Conservation (phyloP, 2,888 invertebrate genomes). For the Lottia gigantea region DNA sequence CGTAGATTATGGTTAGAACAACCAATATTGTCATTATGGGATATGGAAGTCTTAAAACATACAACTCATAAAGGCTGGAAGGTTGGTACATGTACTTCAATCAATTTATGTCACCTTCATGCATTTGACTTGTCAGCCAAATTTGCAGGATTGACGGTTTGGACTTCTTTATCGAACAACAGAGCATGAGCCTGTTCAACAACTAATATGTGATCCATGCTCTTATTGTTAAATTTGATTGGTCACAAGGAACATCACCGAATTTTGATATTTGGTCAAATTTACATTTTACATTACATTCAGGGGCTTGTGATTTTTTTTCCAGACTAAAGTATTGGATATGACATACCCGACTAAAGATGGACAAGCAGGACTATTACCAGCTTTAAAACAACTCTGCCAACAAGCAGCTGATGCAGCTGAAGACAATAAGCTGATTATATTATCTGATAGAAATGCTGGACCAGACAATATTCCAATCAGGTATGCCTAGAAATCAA, state of each 20-base stretch:
- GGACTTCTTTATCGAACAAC: no score
- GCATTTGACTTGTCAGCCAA: neutral
- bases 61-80: conserved; percentile 90
- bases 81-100: conserved; percentile 63
- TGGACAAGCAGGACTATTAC: conserved; percentile 79
- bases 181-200: no score
- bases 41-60: conserved; percentile 86
- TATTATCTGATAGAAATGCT: conserved; percentile 81
- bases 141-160: no score
- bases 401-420: conserved; percentile 86
- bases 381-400: conserved; percentile 84
- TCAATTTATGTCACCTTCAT: neutral
- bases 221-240: no score
- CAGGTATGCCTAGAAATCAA: conserved; percentile 64
- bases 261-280: neutral
- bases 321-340: conserved; percentile 83
- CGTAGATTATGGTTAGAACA: conserved; percentile 92
- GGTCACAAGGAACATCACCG: no score
- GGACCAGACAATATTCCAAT: conserved; percentile 70
- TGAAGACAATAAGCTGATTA: conserved; percentile 83
- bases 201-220: no score
- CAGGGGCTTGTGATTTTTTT: no score
- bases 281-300: no score
- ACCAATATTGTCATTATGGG: conserved; percentile 91
- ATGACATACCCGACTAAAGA: conserved; percentile 85